Percentiles rank a stretch among this genome's conserved stretches.
These are phyloP conservation scores for Deroplatys truncata DNA, from an alignment of 2,888 invertebrate genomes.

Conservation along the genomic window DNA sequence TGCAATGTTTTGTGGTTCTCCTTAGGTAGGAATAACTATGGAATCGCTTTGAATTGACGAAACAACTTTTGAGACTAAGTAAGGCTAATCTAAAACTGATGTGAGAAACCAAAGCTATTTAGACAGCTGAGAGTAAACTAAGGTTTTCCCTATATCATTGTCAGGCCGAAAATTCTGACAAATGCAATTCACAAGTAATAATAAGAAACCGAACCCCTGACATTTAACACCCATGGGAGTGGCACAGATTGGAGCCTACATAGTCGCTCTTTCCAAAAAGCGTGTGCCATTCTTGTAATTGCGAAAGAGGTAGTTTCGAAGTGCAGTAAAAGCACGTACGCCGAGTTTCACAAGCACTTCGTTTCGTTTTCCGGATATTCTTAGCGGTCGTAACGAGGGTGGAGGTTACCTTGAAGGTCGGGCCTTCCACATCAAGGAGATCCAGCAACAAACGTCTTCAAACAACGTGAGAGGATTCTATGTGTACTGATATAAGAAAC, in stretches of 20 bases:
- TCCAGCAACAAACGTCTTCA: background rate
- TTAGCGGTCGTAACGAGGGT: background rate
- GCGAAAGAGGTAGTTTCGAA: background rate
- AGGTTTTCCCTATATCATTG: no score
- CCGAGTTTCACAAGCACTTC: background rate
- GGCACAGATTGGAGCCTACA: background rate
- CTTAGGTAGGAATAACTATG: no score
- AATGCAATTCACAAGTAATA: background rate
- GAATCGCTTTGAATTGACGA: no score
- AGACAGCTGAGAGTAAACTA: no score
- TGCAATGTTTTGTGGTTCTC: no score
- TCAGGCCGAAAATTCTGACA: background rate
- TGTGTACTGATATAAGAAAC: background rate
- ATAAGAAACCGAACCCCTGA: background rate
- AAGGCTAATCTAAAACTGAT: no score
- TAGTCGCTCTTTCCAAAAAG: background rate
- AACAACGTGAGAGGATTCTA: background rate
- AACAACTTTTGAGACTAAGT: no score
- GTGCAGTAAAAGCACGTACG: background rate
- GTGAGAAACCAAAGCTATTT: no score
- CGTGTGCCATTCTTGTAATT: background rate
- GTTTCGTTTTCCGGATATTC: background rate
- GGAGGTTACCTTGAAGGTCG: background rate
- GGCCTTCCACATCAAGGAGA: background rate
- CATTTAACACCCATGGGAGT: background rate